Percentiles rank a stretch among this genome's conserved stretches.
Conservation (phyloP, 1,140 invertebrate genomes). For the Magallana gigas region DNA sequence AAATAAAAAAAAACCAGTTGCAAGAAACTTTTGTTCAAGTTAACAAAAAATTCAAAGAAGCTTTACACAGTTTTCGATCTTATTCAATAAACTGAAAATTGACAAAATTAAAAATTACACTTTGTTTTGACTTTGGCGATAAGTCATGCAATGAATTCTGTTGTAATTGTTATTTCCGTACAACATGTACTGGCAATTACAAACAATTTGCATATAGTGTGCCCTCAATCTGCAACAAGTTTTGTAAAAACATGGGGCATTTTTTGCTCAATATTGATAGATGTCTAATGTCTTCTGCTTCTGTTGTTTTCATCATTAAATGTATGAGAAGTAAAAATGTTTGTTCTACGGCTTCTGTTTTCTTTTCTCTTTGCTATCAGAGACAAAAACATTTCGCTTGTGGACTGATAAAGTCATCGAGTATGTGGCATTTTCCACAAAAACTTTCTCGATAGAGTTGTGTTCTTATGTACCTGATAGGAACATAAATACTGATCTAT, state of each 20-base stretch:
- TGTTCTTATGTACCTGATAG: constrained; percentile 21
- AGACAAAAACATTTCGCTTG: neutral
- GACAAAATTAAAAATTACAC: neutral
- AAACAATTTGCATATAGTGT: neutral
- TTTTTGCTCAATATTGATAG: constrained; percentile 24
- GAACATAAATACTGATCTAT: neutral
- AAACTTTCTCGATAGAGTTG: constrained; percentile 3
- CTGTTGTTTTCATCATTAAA: constrained; percentile 17
- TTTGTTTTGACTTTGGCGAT: neutral
- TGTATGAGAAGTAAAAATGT: neutral
- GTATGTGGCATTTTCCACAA: constrained; percentile 24
- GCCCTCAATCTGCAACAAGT: neutral
- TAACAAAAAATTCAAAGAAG: neutral
- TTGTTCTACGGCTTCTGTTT: neutral
- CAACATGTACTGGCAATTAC: neutral
- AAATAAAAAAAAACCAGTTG: neutral
- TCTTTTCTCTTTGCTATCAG: constrained; percentile 3
- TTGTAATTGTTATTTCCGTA: too few species aligned
- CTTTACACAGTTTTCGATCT: neutral
- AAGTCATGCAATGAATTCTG: neutral
- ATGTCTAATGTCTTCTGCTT: neutral
- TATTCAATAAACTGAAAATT: neutral
- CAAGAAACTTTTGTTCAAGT: neutral
- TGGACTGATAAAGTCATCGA: neutral
- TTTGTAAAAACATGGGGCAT: neutral